A percentile compares a stretch with the other conserved stretches of the same genome.
Conservation (phyloP, 2,113 vertebrate species). For the Phrynosoma platyrhinos region DNA sequence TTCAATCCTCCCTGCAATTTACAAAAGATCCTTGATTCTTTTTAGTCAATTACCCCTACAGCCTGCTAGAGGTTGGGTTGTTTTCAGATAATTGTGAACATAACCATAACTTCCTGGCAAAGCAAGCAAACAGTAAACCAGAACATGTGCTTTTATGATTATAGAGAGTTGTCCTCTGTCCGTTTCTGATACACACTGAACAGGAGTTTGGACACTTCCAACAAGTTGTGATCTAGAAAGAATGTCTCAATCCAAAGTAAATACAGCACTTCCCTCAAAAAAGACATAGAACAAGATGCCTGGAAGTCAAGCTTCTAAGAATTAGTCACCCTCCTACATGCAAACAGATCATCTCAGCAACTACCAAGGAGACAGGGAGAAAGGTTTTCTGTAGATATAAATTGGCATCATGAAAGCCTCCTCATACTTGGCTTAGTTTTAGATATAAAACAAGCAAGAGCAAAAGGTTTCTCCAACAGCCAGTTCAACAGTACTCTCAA, state of each 20-base stretch:
- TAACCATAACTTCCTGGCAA: neutral
- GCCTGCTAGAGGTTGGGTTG: neutral
- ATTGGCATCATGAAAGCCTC: conserved; percentile 19
- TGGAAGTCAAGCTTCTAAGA: conserved; percentile 49
- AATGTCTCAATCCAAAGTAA: conserved; percentile 48
- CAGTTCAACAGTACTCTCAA: conserved; percentile 29
- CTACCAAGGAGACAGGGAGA: neutral
- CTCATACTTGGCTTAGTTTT: conserved; percentile 33
- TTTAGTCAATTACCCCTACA: neutral
- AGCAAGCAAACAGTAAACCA: neutral
- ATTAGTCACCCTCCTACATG: conserved; percentile 65
- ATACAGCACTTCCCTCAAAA: conserved; percentile 48
- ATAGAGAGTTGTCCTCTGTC: neutral
- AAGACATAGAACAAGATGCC: conserved; percentile 54
- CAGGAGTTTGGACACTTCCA: conserved; percentile 41
- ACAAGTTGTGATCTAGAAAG: conserved; percentile 25
- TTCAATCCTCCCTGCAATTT: neutral
- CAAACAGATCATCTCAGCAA: conserved; percentile 44
- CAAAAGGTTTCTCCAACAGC: conserved; percentile 21
- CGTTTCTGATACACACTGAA: conserved; percentile 39
- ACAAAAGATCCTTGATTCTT: neutral
- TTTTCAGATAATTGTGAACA: neutral
- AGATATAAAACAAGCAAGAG: conserved; percentile 37
- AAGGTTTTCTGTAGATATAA: conserved; percentile 16
- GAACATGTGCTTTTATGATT: neutral